Evolutionary conservation across 2,797 vertebrate genomes (phyloP).

Genomic region (Discoglossus pictus): DNA sequence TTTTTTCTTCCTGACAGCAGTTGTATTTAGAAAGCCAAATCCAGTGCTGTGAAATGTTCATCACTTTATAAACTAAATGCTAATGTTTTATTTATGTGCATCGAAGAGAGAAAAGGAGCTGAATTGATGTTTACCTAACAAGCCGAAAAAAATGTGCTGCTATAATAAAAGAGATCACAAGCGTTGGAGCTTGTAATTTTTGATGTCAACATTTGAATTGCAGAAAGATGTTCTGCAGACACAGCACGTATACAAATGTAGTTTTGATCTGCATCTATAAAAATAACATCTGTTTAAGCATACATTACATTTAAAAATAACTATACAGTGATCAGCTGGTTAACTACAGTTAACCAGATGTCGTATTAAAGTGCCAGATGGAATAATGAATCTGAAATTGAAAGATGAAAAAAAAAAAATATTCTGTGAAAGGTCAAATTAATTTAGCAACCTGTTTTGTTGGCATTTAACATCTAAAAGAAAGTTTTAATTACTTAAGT

Average conservation of each 20-base stretch:
- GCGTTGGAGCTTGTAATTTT: conserved; percentile 82
- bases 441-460: conserved; percentile 97
- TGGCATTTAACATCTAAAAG: conserved; percentile 97
- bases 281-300: conserved; percentile 99
- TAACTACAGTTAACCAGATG: conserved; percentile 99
- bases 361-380: conserved; percentile 99
- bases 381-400: conserved; percentile 99
- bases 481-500: conserved; percentile 87
- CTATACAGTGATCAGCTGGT: conserved; percentile 98
- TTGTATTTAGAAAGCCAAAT: conserved; percentile 82
- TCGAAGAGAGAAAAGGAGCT: conserved; percentile 79
- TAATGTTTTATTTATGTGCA: conserved; percentile 87
- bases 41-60: conserved; percentile 80
- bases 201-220: conserved; percentile 89
- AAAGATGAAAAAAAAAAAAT: conserved; percentile 85
- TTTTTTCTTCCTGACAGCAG: conserved; percentile 82
- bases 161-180: conserved; percentile 78
- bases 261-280: conserved; percentile 92
- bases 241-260: conserved; percentile 76
- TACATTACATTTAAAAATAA: conserved; percentile 99
- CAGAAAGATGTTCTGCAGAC: conserved; percentile 84
- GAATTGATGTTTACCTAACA: conserved; percentile 87
- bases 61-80: conserved; percentile 83
- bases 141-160: conserved; percentile 78
- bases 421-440: conserved; percentile 99